Evolutionary conservation across 2,113 vertebrate species (phyloP).

Genomic region (Percina caprodes): DNA sequence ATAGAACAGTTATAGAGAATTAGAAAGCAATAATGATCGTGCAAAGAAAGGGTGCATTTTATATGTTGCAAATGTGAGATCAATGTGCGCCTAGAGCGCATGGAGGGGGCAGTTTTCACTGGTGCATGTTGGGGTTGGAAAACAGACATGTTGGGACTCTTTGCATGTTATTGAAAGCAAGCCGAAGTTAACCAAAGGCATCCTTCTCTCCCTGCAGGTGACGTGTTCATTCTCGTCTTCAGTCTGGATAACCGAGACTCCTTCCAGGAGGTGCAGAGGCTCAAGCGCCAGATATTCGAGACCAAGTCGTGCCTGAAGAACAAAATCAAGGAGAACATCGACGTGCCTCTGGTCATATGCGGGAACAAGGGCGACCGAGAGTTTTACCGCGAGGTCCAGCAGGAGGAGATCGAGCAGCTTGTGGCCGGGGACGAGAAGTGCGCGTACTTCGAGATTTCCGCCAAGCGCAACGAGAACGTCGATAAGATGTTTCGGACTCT

Average conservation of each 20-base stretch:
- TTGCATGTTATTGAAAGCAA: background rate
- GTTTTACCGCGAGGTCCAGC: conserved; percentile 89
- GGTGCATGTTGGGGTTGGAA: background rate
- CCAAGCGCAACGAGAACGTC: conserved; percentile 96
- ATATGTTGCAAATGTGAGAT: background rate
- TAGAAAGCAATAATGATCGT: background rate
- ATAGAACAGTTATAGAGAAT: background rate
- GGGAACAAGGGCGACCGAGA: conserved; percentile 96
- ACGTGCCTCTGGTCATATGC: conserved; percentile 96
- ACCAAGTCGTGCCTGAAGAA: conserved; percentile 97
- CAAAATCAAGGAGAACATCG: conserved; percentile 94
- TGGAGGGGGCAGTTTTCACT: background rate
- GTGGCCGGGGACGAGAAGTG: conserved; percentile 90
- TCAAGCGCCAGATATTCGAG: conserved; percentile 96
- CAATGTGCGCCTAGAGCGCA: conserved; percentile 10
- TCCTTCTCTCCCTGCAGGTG: conserved; percentile 82
- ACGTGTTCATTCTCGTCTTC: conserved; percentile 97
- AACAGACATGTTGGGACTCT: background rate
- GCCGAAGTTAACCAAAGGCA: background rate
- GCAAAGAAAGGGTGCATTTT: background rate
- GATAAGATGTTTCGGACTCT: conserved; percentile 97
- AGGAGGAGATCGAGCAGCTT: conserved; percentile 91
- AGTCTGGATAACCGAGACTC: conserved; percentile 97
- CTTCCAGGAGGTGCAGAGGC: conserved; percentile 95
- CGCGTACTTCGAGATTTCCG: conserved; percentile 97